Base-by-base conservation (phyloP, 2,888 invertebrate genomes). In the Dinocampus coccinellae region DNA sequence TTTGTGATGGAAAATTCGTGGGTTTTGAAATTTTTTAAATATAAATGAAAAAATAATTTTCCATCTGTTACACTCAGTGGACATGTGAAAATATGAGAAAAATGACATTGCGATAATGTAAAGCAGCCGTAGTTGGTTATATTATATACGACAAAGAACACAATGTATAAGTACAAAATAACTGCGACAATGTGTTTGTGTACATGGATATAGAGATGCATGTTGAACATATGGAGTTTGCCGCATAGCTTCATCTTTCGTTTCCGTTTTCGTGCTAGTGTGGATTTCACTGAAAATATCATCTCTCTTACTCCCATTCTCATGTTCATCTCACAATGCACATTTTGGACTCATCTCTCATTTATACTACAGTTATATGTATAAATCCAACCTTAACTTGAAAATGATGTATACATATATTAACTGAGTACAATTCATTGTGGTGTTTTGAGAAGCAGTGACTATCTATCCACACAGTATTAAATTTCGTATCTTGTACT, bases 241-340 rank as follows among this genome's bases (percentile, higher is more conserved):
- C 57, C 36, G 75, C 70, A 76, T 58, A 74, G 73, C 60, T 72
- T 74, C 73, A 75, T 77, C 75, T 75, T 78, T 75, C 74, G 78
- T 78, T 80, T 80, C 77, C 79, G 76, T 74, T 79, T 79, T 77
- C 78, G 77, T 76, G 36, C 42, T 16, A 72, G 65, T 64, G 72
- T 76, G 67, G 66, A 67, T 72, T 69, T 67, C 68, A 16, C 47
- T 20, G 47, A 47, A 4, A 70, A 58, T 53, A 66, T 52, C 36
- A 66, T 67, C 55, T 39, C 10, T 69, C 68, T 63, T 24, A 70
- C 36, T 57, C 53, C 69, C 34, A 53, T 68, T n/a, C 73, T 73
- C 62, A 62, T 73, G 55, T 29, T 69, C n/a, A 34, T 68, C 29
- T 39, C 69, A 62, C 29, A 26, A n/a, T 29, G 20, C 34, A 60